Conservation (phyloP, 2,113 vertebrate genomes). For the Danio rerio region GRCz12tu NC_133199.1:34528001-34528500, state of each 20-base stretch:
- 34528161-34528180: not conserved
- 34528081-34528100: not conserved
- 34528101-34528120: not conserved
- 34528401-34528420: too few relatives aligned
- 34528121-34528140: not conserved
- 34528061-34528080: not conserved
- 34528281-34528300: not conserved
- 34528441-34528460: too few relatives aligned
- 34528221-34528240: constrained; percentile 5
- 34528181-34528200: constrained; percentile 5
- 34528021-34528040: not conserved
- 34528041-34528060: not conserved
- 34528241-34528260: constrained; percentile 1
- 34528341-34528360: not conserved
- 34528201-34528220: constrained; percentile 10
- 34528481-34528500: too few relatives aligned
- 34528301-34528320: not conserved
- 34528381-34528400: not conserved
- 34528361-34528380: not conserved
- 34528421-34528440: too few relatives aligned
- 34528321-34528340: not conserved
- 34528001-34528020: constrained; percentile 13
- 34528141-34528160: constrained; percentile 4
- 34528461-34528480: too few relatives aligned
- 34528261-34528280: not conserved